phyloP scores from a whole-genome alignment of 2,888 invertebrate species.

The Caenorhabditis sp. region DNA sequence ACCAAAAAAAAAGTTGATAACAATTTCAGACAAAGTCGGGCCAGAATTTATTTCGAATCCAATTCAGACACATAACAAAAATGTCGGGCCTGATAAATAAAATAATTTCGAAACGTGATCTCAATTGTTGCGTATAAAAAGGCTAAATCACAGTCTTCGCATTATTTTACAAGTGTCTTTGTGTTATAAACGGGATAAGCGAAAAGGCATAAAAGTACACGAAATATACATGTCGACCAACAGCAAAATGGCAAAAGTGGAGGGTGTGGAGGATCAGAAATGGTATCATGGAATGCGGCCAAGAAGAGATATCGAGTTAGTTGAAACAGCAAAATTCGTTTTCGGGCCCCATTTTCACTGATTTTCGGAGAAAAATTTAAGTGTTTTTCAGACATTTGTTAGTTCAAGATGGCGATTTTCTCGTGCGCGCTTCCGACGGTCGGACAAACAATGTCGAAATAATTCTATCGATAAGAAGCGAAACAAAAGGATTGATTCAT shows the following conservation, averaged over 20 bases:
- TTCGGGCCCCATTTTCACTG: too few relatives aligned
- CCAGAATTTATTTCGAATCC: too few relatives aligned
- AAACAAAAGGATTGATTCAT: slow-evolving; percentile 5
- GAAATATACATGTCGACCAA: background rate
- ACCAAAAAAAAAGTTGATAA: too few relatives aligned
- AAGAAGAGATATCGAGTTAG: slow-evolving; percentile 6
- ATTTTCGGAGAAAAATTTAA: too few relatives aligned
- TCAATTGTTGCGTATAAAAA: background rate
- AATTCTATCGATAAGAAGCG: slow-evolving; percentile 26
- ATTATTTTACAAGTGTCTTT: background rate
- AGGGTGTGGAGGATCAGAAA: slow-evolving; percentile 4
- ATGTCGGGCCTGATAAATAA: too few relatives aligned
- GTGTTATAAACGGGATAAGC: background rate
- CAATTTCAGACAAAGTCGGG: too few relatives aligned
- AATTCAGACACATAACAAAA: too few relatives aligned
- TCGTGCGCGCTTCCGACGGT: slow-evolving; percentile 50
- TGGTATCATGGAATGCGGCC: slow-evolving; percentile 13
- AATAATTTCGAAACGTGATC: too few relatives aligned
- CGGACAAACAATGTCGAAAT: slow-evolving; percentile 32
- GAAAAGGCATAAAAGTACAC: background rate
- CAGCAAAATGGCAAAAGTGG: background rate
- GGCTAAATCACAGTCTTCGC: background rate
- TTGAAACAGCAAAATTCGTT: background rate
- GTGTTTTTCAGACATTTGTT: slow-evolving; percentile 7
- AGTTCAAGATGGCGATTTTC: slow-evolving; percentile 44